Conservation (phyloP, 2,888 invertebrate species). For the Conistra vaccinii region DNA sequence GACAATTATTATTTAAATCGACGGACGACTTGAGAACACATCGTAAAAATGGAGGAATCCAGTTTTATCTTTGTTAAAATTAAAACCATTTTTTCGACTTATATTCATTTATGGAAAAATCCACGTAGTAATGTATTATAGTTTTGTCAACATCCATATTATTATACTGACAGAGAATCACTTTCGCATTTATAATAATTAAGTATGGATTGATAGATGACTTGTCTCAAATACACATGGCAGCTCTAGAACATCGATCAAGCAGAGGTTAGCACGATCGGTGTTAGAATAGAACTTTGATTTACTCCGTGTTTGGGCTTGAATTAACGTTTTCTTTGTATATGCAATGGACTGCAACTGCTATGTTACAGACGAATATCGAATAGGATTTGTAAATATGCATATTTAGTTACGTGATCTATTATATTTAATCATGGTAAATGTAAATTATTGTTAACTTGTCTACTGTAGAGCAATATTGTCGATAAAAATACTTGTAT, state of each 20-base stretch:
- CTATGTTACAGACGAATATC: background rate
- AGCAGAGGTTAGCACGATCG: conserved; percentile 6
- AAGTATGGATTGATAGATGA: conserved; percentile 1
- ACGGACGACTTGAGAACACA: background rate
- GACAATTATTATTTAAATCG: background rate
- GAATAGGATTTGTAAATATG: conserved; percentile 18
- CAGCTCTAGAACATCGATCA: conserved; percentile 4
- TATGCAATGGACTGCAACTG: background rate
- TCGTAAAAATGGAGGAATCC: background rate
- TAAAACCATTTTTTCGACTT: background rate
- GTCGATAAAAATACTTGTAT: background rate
- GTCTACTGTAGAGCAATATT: background rate
- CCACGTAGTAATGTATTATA: background rate
- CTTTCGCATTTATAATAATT: background rate
- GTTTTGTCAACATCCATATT: background rate
- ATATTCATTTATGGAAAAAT: background rate
- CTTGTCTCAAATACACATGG: background rate
- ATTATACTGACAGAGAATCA: background rate
- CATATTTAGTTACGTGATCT: conserved; percentile 7
- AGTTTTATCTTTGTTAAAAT: background rate
- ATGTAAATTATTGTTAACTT: background rate
- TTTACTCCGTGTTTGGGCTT: background rate
- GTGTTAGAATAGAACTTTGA: conserved; percentile 5
- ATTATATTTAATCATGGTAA: background rate
- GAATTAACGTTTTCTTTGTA: conserved; percentile 10